A percentile compares a stretch with the other conserved stretches of the same genome.
Conservation (phyloP, 1,140 invertebrate species). For the Anoplolepis gracilipes region DNA sequence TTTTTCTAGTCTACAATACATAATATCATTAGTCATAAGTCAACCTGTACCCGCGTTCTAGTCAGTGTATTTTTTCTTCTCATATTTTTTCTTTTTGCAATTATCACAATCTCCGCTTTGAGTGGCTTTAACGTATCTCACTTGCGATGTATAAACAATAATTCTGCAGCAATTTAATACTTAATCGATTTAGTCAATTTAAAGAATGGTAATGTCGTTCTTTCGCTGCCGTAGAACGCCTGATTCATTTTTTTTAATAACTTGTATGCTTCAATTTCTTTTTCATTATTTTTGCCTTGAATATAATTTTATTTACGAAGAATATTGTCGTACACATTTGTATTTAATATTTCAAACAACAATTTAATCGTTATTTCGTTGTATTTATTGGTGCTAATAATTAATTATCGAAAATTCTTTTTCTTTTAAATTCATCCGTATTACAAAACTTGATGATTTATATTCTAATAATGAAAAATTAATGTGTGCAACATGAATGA, state of each 20-base stretch:
- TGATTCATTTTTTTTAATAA: neutral
- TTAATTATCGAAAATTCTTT: neutral
- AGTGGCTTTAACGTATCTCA: conserved; percentile 3
- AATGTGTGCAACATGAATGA: neutral
- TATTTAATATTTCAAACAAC: neutral
- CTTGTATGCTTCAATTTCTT: neutral
- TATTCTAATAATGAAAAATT: conserved; percentile 13
- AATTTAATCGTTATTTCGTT: neutral
- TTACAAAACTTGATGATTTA: neutral
- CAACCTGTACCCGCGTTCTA: conserved; percentile 51
- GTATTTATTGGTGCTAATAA: conserved; percentile 6
- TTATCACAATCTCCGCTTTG: neutral
- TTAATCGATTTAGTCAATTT: conserved; percentile 6
- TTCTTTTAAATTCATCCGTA: neutral
- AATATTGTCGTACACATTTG: conserved; percentile 6
- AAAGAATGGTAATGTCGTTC: neutral
- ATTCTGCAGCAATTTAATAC: neutral
- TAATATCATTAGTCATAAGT: conserved; percentile 50
- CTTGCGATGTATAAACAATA: neutral
- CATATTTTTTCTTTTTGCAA: neutral
- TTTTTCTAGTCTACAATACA: conserved; percentile 69
- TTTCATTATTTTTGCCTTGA: neutral
- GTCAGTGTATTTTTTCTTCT: conserved; percentile 55
- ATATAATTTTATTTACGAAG: neutral
- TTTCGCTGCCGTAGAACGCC: neutral